Evolutionary conservation across 2,113 vertebrate genomes (phyloP).

Genomic region (Cephalophus harveyi): DNA sequence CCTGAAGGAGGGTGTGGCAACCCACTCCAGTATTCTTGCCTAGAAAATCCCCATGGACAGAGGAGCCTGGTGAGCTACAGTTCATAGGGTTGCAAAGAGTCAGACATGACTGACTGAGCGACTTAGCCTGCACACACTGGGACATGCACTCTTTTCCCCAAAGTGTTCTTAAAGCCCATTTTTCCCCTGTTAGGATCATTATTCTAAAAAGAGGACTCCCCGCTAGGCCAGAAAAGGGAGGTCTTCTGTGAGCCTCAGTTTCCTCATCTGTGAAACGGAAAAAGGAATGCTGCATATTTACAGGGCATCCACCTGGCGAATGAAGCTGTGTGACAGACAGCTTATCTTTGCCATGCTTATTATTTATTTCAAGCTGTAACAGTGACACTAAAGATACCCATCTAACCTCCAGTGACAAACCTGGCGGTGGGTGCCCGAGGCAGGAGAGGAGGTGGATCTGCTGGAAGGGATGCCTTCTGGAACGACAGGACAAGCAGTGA

Average conservation of each 20-base stretch:
- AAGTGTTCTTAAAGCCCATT: background rate
- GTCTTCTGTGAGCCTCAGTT: background rate
- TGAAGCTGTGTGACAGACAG: rapidly evolving
- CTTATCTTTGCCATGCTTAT: background rate
- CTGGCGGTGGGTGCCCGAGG: background rate
- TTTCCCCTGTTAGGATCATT: too few species aligned
- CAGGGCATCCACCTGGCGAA: rapidly evolving
- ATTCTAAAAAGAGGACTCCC: background rate
- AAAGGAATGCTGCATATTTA: background rate
- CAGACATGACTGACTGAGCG: background rate
- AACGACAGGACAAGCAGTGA: background rate
- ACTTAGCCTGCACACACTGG: background rate
- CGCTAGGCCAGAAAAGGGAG: background rate
- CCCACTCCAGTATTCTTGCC: background rate
- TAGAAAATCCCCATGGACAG: background rate
- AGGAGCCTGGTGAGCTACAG: background rate
- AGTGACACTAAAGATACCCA: background rate
- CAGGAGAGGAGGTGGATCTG: background rate
- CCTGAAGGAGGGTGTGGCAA: background rate
- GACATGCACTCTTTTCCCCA: background rate
- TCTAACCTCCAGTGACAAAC: background rate
- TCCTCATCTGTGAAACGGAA: background rate
- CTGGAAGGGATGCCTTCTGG: background rate
- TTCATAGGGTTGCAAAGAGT: background rate
- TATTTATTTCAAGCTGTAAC: background rate